Conservation (phyloP, 2,797 vertebrate species). For the Gymnothorax javanicus region DNA sequence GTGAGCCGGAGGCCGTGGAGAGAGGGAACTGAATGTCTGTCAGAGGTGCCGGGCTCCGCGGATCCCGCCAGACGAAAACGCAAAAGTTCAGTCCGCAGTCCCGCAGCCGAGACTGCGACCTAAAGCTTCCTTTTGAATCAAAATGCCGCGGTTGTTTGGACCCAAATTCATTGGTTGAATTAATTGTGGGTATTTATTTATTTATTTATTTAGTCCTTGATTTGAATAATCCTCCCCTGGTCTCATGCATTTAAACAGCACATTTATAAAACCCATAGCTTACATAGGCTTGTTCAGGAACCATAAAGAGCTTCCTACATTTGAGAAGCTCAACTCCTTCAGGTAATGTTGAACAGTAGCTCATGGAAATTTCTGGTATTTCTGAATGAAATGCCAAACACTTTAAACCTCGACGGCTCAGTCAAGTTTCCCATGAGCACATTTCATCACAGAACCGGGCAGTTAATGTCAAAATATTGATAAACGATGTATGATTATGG, state of each 20-base stretch:
- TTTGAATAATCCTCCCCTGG: neutral
- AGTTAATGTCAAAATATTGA: too few relatives aligned
- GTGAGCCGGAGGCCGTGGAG: constrained; percentile 27
- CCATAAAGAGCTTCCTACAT: neutral
- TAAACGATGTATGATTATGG: too few relatives aligned
- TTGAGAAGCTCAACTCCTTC: neutral
- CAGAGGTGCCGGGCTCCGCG: neutral
- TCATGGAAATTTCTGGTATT: neutral
- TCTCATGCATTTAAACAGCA: neutral
- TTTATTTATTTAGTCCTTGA: neutral
- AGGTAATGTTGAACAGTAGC: neutral
- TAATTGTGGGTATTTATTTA: neutral
- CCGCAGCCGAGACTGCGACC: neutral
- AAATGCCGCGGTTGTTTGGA: neutral
- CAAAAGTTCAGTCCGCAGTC: neutral
- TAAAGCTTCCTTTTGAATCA: neutral
- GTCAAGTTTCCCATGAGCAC: neutral
- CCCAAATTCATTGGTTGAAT: neutral
- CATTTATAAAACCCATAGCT: neutral
- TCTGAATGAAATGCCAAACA: neutral
- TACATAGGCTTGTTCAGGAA: neutral
- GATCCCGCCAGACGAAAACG: neutral
- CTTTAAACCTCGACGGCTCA: neutral
- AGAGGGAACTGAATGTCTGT: neutral
- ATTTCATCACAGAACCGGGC: neutral